Evolutionary conservation across 2,797 vertebrate genomes (phyloP), one percentile per base, ranked within the genome.

Genomic region (Sebastolobus altivelis): DNA sequence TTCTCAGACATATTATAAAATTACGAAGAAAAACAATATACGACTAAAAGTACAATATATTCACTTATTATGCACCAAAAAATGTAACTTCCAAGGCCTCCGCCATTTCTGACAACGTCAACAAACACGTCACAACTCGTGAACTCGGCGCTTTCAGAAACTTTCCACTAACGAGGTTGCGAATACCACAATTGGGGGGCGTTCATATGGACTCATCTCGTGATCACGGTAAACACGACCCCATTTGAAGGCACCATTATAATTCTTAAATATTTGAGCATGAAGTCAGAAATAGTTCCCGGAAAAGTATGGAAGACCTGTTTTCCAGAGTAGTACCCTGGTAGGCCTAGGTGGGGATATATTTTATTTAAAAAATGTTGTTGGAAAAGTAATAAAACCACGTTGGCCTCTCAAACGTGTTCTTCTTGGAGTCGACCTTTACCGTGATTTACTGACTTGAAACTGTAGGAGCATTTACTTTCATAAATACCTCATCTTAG

Each of bases 371-470:
- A 74, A 66, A 40, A 38, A 60, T 55, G 31, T 35, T 8, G 40
- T 35, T 40, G 12, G 12, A 63, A 68, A 63, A 59, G 66, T 29
- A 54, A 33, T 58, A 60, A 66, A 77, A 56, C 55, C 8, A 25
- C 1, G 29, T 31, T 14, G 25, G 11, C 72, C 31, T 82, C 40
- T 78, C 3, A 13, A 65, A 40, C 2, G 3, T n/a, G 49, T 16
- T 89, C 85, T 91, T 84, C 72, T 85, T 68, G 25, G 80, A 79
- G 78, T 49, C 12, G 40, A 89, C 77, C 80, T 85, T 89, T 83
- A 78, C 27, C 3, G 2, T 46, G 76, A 83, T 37, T 37, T 63
- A 75, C 54, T 65, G 79, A 55, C 68, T 8, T 33, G 46, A 35
- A 69, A 59, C 68, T 75, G 72, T 60, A 77, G 75, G 25, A 69